Evolutionary conservation across 2,113 vertebrate genomes (phyloP).

Genomic region (Campylomormyrus tamandua): DNA sequence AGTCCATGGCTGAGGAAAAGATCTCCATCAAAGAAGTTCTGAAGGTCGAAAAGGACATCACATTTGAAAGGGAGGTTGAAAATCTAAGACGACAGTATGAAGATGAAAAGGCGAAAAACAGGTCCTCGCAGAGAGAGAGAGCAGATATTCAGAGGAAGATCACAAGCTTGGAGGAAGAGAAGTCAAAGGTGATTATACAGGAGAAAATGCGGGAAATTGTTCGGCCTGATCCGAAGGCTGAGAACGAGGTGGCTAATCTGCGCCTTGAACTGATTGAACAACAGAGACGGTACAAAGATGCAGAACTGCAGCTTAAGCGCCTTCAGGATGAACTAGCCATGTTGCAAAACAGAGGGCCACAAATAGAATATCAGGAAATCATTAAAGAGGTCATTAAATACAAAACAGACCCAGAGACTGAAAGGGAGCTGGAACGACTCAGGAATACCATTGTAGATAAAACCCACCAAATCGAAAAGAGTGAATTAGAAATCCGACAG

Average conservation of each 20-base stretch:
- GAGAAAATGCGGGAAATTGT: constrained; percentile 92
- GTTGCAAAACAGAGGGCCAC: constrained; percentile 74
- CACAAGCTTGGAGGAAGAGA: constrained; percentile 77
- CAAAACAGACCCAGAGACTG: constrained; percentile 82
- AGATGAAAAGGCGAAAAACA: constrained; percentile 74
- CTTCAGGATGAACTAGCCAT: constrained; percentile 70
- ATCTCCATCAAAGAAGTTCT: constrained; percentile 90
- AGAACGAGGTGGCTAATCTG: constrained; percentile 86
- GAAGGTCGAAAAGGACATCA: constrained; percentile 83
- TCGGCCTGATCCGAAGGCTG: constrained; percentile 86
- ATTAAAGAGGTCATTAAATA: constrained; percentile 96
- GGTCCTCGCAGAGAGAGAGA: constrained; percentile 70
- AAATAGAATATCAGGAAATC: constrained; percentile 82
- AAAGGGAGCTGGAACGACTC: constrained; percentile 80
- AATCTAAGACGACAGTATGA: constrained; percentile 76
- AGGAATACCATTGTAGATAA: constrained; percentile 89
- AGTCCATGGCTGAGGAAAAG: constrained; percentile 86
- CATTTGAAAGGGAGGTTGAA: constrained; percentile 73
- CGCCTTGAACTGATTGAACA: constrained; percentile 85
- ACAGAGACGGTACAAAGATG: constrained; percentile 71
- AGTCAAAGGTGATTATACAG: constrained; percentile 80
- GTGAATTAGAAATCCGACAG: constrained; percentile 84
- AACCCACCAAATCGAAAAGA: constrained; percentile 77
- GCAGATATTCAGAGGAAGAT: constrained; percentile 80
- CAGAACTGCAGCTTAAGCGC: constrained; percentile 73